A percentile compares a stretch with the other conserved stretches of the same genome.
Evolutionary conservation across 2,113 vertebrate species (phyloP).

Genomic region (Sapajus apella): DNA sequence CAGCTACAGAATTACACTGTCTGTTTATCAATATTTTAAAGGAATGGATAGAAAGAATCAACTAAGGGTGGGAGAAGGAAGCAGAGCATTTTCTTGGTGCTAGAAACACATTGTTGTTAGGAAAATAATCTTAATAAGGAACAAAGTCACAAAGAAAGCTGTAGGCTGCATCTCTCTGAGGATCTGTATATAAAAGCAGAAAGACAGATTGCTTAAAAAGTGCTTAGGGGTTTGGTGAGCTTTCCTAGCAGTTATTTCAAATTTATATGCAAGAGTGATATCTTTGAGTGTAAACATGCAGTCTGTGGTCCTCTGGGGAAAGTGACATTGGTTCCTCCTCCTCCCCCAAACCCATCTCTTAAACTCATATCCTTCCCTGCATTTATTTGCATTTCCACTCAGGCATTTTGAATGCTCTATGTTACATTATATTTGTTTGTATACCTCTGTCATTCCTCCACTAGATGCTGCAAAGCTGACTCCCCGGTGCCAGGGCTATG

Average conservation of each 20-base stretch:
- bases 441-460: neutral
- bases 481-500: neutral
- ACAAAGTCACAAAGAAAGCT: neutral
- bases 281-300: neutral
- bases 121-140: slow-evolving; percentile 11
- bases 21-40: slow-evolving; percentile 46
- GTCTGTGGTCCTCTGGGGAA: neutral
- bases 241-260: neutral
- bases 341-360: neutral
- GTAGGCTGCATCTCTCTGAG: neutral
- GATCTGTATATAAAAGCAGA: neutral
- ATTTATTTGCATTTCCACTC: neutral
- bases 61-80: neutral
- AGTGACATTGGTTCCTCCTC: neutral
- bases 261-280: neutral
- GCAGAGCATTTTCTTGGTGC: neutral
- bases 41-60: neutral
- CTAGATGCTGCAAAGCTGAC: neutral
- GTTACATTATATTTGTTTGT: neutral
- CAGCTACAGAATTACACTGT: neutral
- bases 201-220: neutral
- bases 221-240: neutral
- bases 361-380: neutral
- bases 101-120: neutral
- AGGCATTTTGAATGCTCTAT: neutral